Evolutionary conservation across 2,113 vertebrate genomes (phyloP).

Genomic region (Cephalophus harveyi): DNA sequence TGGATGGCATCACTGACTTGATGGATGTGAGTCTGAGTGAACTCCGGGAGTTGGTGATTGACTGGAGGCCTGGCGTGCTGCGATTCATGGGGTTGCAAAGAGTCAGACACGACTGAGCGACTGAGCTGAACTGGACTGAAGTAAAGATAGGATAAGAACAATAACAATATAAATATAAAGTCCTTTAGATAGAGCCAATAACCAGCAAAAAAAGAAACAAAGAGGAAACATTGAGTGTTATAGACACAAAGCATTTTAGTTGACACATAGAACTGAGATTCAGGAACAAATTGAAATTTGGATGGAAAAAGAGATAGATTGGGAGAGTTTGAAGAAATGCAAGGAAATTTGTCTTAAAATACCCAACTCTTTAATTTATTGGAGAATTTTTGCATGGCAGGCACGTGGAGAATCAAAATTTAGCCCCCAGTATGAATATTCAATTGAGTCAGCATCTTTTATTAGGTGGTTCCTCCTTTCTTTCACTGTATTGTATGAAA

Average conservation of each 20-base stretch:
- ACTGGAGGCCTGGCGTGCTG: no score
- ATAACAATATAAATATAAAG: neutral
- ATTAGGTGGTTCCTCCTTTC: neutral
- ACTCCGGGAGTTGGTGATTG: no score
- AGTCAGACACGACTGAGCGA: no score
- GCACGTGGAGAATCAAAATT: neutral
- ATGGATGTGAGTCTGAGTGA: no score
- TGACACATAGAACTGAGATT: neutral
- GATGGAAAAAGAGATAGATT: neutral
- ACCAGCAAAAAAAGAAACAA: neutral
- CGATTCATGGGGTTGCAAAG: no score
- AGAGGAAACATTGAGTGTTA: neutral
- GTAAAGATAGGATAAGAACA: neutral
- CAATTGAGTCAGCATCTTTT: neutral
- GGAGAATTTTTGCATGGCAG: neutral
- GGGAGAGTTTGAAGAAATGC: neutral
- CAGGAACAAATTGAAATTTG: neutral
- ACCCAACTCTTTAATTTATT: neutral
- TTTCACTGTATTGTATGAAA: neutral
- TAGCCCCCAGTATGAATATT: neutral
- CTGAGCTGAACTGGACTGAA: neutral
- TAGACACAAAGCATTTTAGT: neutral
- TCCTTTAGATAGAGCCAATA: neutral
- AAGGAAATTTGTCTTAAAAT: neutral
- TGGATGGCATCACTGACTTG: no score